These are phyloP conservation scores for Leptinotarsa texana DNA, from an alignment of 1,140 invertebrate species.

Conservation along the genomic window DNA sequence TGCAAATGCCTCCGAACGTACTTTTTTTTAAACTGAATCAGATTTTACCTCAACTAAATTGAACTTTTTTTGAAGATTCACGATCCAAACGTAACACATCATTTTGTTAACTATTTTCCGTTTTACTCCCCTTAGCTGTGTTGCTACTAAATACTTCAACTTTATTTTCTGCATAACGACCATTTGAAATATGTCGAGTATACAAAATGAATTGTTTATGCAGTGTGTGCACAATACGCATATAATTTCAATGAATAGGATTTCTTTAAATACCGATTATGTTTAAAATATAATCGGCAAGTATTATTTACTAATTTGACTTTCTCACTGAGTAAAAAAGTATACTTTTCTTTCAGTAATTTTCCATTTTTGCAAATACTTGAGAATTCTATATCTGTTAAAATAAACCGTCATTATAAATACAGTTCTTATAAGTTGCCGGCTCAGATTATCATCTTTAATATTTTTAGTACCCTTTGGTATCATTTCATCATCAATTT, in stretches of 20 bases:
- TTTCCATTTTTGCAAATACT: too few species aligned
- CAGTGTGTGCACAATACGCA: too few species aligned
- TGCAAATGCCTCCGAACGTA: slow-evolving; percentile 13
- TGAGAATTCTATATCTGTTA: too few species aligned
- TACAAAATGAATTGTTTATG: too few species aligned
- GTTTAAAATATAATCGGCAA: too few species aligned
- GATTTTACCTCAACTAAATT: slow-evolving; percentile 17
- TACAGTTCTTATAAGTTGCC: not conserved
- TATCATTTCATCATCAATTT: not conserved
- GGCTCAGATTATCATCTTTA: not conserved
- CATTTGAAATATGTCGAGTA: too few species aligned
- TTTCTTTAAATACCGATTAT: too few species aligned
- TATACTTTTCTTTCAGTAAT: too few species aligned
- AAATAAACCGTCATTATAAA: not conserved
- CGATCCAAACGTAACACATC: too few species aligned
- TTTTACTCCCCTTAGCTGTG: not conserved
- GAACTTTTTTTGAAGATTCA: not conserved
- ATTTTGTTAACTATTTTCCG: not conserved
- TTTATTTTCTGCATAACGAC: not conserved
- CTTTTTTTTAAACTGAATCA: slow-evolving; percentile 22
- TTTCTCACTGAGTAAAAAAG: too few species aligned
- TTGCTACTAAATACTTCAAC: slow-evolving; percentile 8
- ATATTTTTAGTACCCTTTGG: not conserved
- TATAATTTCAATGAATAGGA: too few species aligned
- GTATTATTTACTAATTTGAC: too few species aligned